phyloP scores from a whole-genome alignment of 1,140 invertebrate species.

The Helicoverpa zea region DNA sequence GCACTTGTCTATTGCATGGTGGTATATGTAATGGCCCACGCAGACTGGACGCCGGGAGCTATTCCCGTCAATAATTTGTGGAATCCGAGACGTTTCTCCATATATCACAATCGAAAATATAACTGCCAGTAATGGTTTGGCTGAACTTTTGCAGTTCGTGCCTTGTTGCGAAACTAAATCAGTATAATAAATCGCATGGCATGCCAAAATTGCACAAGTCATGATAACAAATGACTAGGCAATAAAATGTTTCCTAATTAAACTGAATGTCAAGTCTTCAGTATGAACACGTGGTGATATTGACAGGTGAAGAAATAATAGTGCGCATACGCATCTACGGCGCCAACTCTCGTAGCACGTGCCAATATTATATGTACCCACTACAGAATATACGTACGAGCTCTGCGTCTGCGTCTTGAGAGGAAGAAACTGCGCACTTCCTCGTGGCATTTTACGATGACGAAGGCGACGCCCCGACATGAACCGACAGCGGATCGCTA shows the following conservation, averaged over 20 bases:
- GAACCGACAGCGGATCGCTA: conserved; percentile 56
- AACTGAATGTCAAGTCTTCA: conserved; percentile 20
- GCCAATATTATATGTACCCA: conserved; percentile 67
- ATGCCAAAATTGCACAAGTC: conserved; percentile 32
- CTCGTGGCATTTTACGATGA: conserved; percentile 60
- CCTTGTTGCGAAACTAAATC: conserved; percentile 9
- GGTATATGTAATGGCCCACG: conserved; percentile 72
- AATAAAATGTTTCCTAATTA: conserved; percentile 39
- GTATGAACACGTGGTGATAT: conserved; percentile 43
- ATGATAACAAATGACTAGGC: conserved; percentile 34
- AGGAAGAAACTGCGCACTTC: conserved; percentile 75
- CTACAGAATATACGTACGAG: conserved; percentile 48
- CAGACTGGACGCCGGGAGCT: conserved; percentile 56
- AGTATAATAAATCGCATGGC: conserved; percentile 12
- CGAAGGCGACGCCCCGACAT: conserved; percentile 50
- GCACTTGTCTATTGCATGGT: conserved; percentile 80
- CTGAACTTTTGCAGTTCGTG: neutral
- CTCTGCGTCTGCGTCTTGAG: conserved; percentile 53
- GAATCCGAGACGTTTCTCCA: neutral
- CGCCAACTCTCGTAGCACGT: conserved; percentile 69
- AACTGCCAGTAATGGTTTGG: neutral
- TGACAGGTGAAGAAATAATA: conserved; percentile 48
- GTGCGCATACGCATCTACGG: conserved; percentile 51
- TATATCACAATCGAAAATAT: conserved; percentile 3
- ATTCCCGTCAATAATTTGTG: conserved; percentile 57